A percentile compares a stretch with the other conserved stretches of the same genome.
These are phyloP conservation scores for Rhynchomys soricoides DNA, from an alignment of 2,113 vertebrate genomes.

Conservation along the genomic window DNA sequence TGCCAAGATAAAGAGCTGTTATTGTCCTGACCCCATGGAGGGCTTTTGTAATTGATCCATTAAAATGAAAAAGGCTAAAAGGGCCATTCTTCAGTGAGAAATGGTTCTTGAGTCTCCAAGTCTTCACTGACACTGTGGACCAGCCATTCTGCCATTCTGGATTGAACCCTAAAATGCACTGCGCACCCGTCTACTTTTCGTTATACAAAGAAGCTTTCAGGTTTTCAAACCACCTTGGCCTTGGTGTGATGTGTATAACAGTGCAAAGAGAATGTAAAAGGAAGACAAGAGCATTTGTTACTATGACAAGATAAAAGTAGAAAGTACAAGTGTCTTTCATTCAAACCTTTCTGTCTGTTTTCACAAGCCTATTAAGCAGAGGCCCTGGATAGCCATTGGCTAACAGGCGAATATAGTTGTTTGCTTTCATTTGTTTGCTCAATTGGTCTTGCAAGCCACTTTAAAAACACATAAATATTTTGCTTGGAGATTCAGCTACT, in stretches of 20 bases:
- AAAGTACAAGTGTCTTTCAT: background rate
- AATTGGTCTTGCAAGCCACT: slow-evolving; percentile 57
- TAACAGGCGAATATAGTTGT: background rate
- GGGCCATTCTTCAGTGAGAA: slow-evolving; percentile 36
- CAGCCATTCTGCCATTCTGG: background rate
- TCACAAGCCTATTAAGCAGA: background rate
- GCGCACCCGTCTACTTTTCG: too few relatives aligned
- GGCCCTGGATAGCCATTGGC: background rate
- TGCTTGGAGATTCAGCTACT: slow-evolving; percentile 65
- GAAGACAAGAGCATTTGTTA: background rate
- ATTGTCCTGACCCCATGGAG: background rate
- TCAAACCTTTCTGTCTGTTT: background rate
- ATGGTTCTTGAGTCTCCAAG: background rate
- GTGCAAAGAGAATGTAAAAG: background rate
- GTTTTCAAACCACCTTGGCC: background rate
- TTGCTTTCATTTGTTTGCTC: slow-evolving; percentile 54
- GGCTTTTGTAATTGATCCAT: background rate
- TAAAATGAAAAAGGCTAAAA: background rate
- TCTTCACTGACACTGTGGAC: background rate
- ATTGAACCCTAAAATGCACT: background rate
- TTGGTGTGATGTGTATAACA: background rate
- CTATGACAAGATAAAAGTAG: background rate
- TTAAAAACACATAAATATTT: slow-evolving; percentile 71
- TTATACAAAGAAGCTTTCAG: background rate
- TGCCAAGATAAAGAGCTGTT: slow-evolving; percentile 30